Conservation (phyloP, 2,113 vertebrate species). For the Indicator indicator region DNA sequence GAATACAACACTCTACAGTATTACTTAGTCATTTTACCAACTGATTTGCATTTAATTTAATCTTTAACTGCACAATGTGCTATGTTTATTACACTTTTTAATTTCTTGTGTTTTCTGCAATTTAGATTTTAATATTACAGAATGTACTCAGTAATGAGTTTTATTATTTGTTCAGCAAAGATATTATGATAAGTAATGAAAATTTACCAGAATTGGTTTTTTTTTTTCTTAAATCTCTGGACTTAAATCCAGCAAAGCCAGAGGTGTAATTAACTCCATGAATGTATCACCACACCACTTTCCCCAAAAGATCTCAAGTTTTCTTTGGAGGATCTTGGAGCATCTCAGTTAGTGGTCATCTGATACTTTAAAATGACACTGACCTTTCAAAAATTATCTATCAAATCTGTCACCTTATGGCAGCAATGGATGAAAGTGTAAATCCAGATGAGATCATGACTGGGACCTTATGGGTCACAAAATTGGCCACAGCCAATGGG, state of each 20-base stretch:
- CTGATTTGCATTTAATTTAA: slow-evolving; percentile 48
- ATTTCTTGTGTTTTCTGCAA: slow-evolving; percentile 43
- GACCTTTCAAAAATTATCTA: background rate
- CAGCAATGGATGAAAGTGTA: background rate
- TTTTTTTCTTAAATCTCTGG: slow-evolving; percentile 2
- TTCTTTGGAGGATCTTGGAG: background rate
- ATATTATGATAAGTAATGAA: slow-evolving; percentile 30
- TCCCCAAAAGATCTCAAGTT: background rate
- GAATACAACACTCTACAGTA: background rate
- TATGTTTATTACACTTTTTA: slow-evolving; percentile 20
- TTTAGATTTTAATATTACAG: slow-evolving; percentile 52
- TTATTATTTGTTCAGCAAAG: background rate
- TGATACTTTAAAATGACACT: background rate
- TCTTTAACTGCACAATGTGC: slow-evolving; percentile 23
- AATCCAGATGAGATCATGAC: background rate
- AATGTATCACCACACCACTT: background rate
- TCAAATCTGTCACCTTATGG: background rate
- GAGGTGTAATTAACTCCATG: background rate
- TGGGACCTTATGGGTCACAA: background rate
- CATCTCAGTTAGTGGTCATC: background rate
- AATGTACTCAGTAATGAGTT: background rate
- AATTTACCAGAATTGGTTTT: slow-evolving; percentile 10
- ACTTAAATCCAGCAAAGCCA: background rate
- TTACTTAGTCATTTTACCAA: slow-evolving; percentile 25
- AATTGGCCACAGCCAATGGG: background rate